Conservation (phyloP, 2,113 vertebrate genomes). For the Cebus imitator region DNA sequence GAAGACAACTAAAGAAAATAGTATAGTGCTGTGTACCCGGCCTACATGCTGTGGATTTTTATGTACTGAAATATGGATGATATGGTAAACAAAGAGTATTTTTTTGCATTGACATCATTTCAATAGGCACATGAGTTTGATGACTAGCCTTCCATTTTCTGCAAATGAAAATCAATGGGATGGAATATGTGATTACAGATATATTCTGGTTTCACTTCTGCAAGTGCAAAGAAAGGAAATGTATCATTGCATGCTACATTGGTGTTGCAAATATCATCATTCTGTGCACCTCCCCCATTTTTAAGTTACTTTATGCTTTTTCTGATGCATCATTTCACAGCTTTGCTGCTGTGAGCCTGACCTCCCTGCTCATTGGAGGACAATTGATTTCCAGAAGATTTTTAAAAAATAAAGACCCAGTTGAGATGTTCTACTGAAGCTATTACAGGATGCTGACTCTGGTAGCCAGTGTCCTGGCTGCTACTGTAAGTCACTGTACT, state of each 20-base stretch:
- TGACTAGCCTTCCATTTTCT: conserved; percentile 54
- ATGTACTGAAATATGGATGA: neutral
- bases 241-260: neutral
- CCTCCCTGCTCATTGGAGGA: neutral
- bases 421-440: neutral
- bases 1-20: conserved; percentile 27
- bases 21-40: neutral
- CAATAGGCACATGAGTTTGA: conserved; percentile 50
- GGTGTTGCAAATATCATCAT: conserved; percentile 35
- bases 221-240: conserved; percentile 51
- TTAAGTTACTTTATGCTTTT: conserved; percentile 12
- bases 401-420: neutral
- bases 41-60: conserved; percentile 19
- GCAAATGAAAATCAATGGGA: conserved; percentile 48
- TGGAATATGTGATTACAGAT: conserved; percentile 66
- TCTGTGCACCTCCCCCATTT: neutral
- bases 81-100: conserved; percentile 57
- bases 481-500: neutral
- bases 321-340: conserved; percentile 13
- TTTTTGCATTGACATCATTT: conserved; percentile 66
- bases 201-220: conserved; percentile 44
- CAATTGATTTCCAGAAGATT: neutral
- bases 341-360: neutral
- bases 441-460: neutral
- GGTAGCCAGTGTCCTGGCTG: neutral